phyloP scores from a whole-genome alignment of 2,797 vertebrate genomes.

The Gouania willdenowi region DNA sequence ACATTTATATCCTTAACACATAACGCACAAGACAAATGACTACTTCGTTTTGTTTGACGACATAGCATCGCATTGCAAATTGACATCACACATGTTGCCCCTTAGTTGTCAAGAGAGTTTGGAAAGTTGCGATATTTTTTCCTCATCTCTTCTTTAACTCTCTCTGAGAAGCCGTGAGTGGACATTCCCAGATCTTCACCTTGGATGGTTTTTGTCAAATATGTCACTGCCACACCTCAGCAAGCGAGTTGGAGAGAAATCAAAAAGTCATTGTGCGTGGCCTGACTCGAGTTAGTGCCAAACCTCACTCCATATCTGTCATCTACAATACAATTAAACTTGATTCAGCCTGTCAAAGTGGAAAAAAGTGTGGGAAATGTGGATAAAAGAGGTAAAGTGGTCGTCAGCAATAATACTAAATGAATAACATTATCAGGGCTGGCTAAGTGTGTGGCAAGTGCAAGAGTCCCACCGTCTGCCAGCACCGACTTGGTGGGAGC shows the following conservation, averaged over 20 bases:
- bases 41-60: no score
- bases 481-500: slow-evolving; percentile 34
- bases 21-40: no score
- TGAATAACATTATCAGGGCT: slow-evolving; percentile 46
- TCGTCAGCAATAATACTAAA: slow-evolving; percentile 47
- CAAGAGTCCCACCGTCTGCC: slow-evolving; percentile 47
- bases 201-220: slow-evolving; percentile 61
- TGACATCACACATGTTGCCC: no score
- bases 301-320: slow-evolving; percentile 65
- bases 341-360: slow-evolving; percentile 58
- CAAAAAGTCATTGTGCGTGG: slow-evolving; percentile 58
- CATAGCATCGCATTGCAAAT: no score
- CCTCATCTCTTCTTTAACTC: neutral
- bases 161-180: no score
- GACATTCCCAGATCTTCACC: slow-evolving; percentile 9
- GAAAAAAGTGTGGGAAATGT: slow-evolving; percentile 16
- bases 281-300: slow-evolving; percentile 62
- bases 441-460: slow-evolving; percentile 69
- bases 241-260: slow-evolving; percentile 61
- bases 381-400: slow-evolving; percentile 17
- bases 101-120: no score
- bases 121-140: slow-evolving; percentile 31
- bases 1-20: no score
- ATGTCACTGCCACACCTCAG: slow-evolving; percentile 62
- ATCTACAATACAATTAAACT: slow-evolving; percentile 70